Percentiles rank a stretch among this genome's conserved stretches.
phyloP scores from a whole-genome alignment of 2,797 vertebrate species.

The Pipistrellus pipistrellus region DNA sequence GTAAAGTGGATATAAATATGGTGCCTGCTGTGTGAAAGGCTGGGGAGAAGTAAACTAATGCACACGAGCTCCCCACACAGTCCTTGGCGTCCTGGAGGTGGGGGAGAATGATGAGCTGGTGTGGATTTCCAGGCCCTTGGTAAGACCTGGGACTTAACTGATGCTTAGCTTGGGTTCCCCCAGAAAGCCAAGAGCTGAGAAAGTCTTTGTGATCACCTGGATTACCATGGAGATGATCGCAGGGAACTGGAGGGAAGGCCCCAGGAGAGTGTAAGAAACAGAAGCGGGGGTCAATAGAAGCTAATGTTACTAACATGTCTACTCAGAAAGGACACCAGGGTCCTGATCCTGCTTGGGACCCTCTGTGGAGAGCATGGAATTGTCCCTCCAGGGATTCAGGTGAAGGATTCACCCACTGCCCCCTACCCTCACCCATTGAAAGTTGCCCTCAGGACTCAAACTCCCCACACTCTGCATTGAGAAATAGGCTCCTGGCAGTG shows the following conservation, averaged over 20 bases:
- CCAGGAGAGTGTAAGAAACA: too few species aligned
- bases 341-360: not conserved
- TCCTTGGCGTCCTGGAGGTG: fast-evolving
- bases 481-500: not conserved
- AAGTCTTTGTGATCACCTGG: not conserved
- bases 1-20: not conserved
- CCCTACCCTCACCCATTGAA: fast-evolving
- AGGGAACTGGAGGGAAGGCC: not conserved
- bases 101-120: fast-evolving
- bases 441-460: fast-evolving
- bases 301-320: fast-evolving
- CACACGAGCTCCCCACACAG: fast-evolving
- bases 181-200: not conserved
- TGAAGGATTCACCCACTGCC: fast-evolving
- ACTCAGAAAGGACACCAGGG: not conserved
- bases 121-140: fast-evolving
- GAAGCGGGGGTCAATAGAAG: fast-evolving
- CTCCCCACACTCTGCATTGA: not conserved
- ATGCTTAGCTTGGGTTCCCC: too few species aligned
- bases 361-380: not conserved
- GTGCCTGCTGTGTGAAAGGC: fast-evolving
- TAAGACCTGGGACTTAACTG: not conserved
- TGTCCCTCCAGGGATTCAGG: not conserved
- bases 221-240: fast-evolving
- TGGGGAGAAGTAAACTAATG: fast-evolving